These are phyloP conservation scores for rat (Rattus norvegicus) DNA, from an alignment of 2,113 vertebrate species.

Conservation along the genomic window DNA sequence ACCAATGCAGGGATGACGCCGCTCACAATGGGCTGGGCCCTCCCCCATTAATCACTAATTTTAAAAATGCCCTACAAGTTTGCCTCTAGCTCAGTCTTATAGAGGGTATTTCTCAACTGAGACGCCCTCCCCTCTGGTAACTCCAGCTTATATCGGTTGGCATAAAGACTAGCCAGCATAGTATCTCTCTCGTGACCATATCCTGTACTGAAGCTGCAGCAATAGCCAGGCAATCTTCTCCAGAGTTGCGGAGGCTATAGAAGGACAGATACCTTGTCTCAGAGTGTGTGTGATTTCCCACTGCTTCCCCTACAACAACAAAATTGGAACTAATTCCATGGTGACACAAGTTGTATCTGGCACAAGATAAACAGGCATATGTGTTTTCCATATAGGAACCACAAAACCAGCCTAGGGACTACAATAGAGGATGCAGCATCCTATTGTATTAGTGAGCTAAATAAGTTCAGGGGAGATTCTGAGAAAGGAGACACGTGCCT, in stretches of 20 bases:
- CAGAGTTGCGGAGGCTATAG: not conserved
- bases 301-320: not conserved
- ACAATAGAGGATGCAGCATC: not conserved
- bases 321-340: not conserved
- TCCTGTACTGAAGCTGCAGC: not conserved
- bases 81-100: not conserved
- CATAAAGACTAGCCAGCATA: not conserved
- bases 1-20: not conserved
- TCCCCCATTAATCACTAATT: not conserved
- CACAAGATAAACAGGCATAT: not conserved
- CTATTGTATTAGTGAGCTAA: not conserved
- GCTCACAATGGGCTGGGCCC: not conserved
- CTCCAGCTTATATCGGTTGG: not conserved
- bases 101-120: not conserved
- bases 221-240: not conserved
- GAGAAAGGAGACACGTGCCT: not conserved
- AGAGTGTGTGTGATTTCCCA: not conserved
- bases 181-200: accelerated
- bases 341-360: not conserved
- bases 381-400: not conserved
- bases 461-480: not conserved
- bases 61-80: not conserved
- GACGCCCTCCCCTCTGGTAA: not conserved
- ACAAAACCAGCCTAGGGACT: not conserved
- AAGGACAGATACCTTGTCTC: not conserved